Conservation (phyloP, 2,888 invertebrate species). For the Tipula unca region DNA sequence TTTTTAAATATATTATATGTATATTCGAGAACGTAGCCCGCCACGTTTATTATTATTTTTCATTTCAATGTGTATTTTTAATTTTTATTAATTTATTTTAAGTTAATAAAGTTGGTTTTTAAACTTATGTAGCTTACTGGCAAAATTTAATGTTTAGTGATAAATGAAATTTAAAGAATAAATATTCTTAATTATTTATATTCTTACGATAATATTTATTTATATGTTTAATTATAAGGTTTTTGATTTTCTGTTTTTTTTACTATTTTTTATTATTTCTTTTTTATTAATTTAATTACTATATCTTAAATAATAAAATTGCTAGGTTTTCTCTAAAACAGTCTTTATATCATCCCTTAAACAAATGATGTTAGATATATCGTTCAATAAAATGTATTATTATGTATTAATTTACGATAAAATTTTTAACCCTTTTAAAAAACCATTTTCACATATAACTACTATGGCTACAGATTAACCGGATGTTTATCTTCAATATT, state of each 20-base stretch:
- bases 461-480: not conserved
- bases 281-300: not conserved
- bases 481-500: not conserved
- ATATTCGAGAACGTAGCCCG: constrained; percentile 15
- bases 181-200: not conserved
- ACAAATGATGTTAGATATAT: not conserved
- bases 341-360: constrained; percentile 8
- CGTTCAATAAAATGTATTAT: not conserved
- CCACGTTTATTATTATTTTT: not conserved
- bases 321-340: constrained; percentile 2
- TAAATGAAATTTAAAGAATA: not conserved
- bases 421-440: not conserved
- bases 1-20: not conserved
- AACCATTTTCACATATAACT: not conserved
- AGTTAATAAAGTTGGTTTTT: not conserved
- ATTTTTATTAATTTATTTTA: not conserved
- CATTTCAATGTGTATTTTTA: not conserved
- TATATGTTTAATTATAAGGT: not conserved
- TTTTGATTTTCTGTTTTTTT: constrained; percentile 2
- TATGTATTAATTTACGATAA: not conserved
- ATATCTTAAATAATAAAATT: constrained; percentile 8
- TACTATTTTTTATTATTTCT: not conserved
- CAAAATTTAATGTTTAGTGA: not conserved
- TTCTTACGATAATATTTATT: not conserved
- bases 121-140: not conserved